These are phyloP conservation scores for Vultur gryphus DNA, from an alignment of 2,797 vertebrate genomes.

Conservation along the genomic window DNA sequence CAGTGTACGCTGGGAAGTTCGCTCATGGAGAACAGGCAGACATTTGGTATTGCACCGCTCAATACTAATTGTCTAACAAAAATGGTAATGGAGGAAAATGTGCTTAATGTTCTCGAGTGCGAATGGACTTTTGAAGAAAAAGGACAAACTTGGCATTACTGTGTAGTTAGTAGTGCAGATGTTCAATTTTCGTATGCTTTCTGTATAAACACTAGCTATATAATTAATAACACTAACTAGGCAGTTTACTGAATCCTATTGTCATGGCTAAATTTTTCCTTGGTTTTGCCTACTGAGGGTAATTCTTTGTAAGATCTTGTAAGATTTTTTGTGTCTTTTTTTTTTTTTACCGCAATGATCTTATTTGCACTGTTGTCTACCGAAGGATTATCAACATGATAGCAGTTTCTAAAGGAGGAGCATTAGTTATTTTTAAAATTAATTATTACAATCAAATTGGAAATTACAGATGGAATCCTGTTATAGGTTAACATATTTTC, in stretches of 20 bases:
- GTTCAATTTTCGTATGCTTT: not conserved
- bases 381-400: not conserved
- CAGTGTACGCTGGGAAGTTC: not conserved
- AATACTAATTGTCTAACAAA: constrained; percentile 8
- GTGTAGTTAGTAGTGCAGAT: not conserved
- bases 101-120: not conserved
- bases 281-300: not conserved
- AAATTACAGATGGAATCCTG: not conserved
- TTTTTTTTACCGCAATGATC: not conserved
- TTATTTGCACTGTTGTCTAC: not conserved
- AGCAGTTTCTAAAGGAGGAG: constrained; percentile 10
- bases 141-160: not conserved
- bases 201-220: not conserved
- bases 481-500: not conserved
- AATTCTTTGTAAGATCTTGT: not conserved
- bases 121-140: not conserved
- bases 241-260: not conserved
- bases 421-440: constrained; percentile 36
- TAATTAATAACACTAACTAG: not conserved
- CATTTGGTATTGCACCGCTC: not conserved
- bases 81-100: constrained; percentile 24
- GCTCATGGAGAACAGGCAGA: not conserved
- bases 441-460: not conserved
- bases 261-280: not conserved
- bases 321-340: not conserved